These are phyloP conservation scores for Turnix velox DNA, from an alignment of 2,113 vertebrate species.

Conservation along the genomic window DNA sequence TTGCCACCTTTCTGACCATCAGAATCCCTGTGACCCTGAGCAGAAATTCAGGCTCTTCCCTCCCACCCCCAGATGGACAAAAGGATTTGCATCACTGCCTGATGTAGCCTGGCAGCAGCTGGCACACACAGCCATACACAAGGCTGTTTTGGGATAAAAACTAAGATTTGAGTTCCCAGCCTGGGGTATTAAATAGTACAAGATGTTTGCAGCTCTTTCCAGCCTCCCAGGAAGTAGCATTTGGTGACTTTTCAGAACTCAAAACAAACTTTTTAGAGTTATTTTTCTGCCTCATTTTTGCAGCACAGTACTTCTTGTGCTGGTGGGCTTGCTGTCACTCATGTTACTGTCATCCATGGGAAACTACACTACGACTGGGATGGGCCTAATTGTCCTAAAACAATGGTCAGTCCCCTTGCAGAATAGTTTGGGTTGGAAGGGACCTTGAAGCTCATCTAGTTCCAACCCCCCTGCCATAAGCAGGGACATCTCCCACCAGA, in stretches of 20 bases:
- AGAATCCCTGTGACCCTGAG: background rate
- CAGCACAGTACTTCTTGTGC: background rate
- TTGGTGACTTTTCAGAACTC: constrained; percentile 31
- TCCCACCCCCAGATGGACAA: background rate
- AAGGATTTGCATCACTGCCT: background rate
- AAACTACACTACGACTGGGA: background rate
- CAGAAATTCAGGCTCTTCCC: background rate
- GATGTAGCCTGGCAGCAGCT: background rate
- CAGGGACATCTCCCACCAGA: no score
- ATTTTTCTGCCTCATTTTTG: background rate
- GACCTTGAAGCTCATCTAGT: no score
- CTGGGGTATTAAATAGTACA: background rate
- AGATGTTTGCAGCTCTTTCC: background rate
- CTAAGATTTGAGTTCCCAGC: background rate
- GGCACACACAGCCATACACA: background rate
- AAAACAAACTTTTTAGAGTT: background rate
- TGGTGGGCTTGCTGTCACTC: background rate
- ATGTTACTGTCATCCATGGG: background rate
- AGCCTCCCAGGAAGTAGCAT: background rate
- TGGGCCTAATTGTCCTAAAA: background rate
- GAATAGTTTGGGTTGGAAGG: no score
- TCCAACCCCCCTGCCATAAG: no score
- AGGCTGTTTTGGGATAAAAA: constrained; percentile 17
- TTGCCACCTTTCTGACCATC: background rate
- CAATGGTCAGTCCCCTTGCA: background rate